A percentile compares a stretch with the other conserved stretches of the same genome.
Conservation (phyloP, 1,140 invertebrate species). For the Meloidogyne floridensis region DNA sequence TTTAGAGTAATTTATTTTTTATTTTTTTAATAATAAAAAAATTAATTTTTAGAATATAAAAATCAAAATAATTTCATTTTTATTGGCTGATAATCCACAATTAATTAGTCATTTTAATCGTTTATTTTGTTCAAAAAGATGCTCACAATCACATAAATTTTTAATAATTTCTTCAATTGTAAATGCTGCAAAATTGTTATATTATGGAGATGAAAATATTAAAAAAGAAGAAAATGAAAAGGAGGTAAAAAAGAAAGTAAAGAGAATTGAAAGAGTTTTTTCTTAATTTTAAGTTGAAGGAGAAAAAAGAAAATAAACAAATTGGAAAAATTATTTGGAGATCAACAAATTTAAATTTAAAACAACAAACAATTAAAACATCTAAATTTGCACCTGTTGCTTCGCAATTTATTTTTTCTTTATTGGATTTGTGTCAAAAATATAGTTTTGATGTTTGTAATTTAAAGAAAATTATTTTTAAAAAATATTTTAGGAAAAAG, state of each 20-base stretch:
- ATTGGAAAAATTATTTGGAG: conserved; percentile 25
- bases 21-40: not conserved
- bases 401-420: conserved; percentile 25
- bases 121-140: conserved; percentile 10
- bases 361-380: not conserved
- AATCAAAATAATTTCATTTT: conserved; percentile 15
- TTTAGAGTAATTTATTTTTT: conserved; percentile 12
- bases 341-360: conserved; percentile 1
- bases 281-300: not conserved
- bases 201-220: conserved; percentile 5
- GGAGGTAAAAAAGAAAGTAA: not conserved
- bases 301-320: not conserved
- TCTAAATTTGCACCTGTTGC: conserved; percentile 16
- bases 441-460: conserved; percentile 5
- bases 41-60: conserved; percentile 8
- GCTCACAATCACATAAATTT: conserved; percentile 21
- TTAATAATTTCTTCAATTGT: conserved; percentile 17
- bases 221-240: conserved; percentile 5
- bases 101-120: conserved; percentile 21
- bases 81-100: conserved; percentile 26
- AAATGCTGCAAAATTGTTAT: conserved; percentile 24
- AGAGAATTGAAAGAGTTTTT: not conserved
- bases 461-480: not conserved
- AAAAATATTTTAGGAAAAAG: not conserved
- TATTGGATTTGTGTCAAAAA: conserved; percentile 17